Conservation (phyloP, 1,140 invertebrate species). For the Cyclina sinensis region DNA sequence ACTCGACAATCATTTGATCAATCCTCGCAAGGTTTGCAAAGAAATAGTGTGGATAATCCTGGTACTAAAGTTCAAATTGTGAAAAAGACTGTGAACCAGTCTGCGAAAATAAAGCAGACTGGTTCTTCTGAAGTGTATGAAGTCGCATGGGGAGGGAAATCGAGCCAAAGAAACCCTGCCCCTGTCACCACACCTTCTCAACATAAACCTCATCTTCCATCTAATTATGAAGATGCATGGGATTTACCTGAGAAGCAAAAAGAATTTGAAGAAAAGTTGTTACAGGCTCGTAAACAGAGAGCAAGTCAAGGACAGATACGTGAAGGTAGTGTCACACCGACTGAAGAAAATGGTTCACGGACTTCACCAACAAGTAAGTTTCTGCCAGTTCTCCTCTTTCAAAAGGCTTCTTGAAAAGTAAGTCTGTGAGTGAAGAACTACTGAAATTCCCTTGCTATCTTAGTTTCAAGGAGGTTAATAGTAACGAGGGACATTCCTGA, state of each 20-base stretch:
- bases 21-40: not conserved
- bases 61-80: not conserved
- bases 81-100: not conserved
- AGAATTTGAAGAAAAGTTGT: slow-evolving; percentile 75
- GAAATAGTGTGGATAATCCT: not conserved
- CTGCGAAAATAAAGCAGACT: not conserved
- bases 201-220: slow-evolving; percentile 4
- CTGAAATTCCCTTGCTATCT: too few relatives aligned
- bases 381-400: not conserved
- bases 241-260: slow-evolving; percentile 73
- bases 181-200: not conserved
- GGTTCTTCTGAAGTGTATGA: not conserved
- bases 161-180: not conserved
- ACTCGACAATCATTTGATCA: slow-evolving; percentile 38
- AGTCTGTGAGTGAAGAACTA: too few relatives aligned
- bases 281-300: slow-evolving; percentile 50
- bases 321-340: not conserved
- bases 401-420: too few relatives aligned
- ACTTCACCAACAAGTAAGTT: slow-evolving; percentile 9
- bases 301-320: slow-evolving; percentile 20
- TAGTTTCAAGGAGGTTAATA: too few relatives aligned
- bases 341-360: not conserved
- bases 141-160: not conserved
- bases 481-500: too few relatives aligned
- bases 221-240: slow-evolving; percentile 79